Evolutionary conservation across 1,140 invertebrate species (phyloP), one percentile per base, ranked within the genome.

Genomic region (Epicauta chinensis): DNA sequence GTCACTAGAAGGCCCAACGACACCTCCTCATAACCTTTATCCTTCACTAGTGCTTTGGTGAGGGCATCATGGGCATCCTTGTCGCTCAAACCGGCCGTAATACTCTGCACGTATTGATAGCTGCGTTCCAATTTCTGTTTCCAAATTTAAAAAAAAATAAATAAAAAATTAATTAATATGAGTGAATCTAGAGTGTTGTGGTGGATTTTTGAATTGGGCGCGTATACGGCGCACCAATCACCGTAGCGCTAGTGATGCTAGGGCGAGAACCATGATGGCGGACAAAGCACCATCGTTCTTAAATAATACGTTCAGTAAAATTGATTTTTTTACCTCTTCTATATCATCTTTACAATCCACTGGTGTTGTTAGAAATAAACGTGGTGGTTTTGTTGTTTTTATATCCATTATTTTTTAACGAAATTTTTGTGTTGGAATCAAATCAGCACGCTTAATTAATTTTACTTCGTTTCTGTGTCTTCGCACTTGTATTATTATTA

Each of bases 21-120:
- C 37, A 97, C 84, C 68, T 97, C 93, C 73, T 97, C 93, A 70
- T 91, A 87, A 58, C 83, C 86, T 64, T 85, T 84, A 51, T 92
- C 89, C 69, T 94, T 93, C 64, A 86, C 87, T 39, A 92, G 84
- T 30, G 88, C 83, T 73, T 85, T 90, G 66, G 89, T 93, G 9
- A 97, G 75, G 9, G 84, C 85, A 73, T 97, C 93, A 67, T 96
- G 91, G 53, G 87, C 83, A 74, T 97, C 93, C 69, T 95, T 92
- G 68, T 97, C 93, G 50, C 89, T 92, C 51, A 92, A 77, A 48
- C 89, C 90, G 47, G 81, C 75, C 16, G 85, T 83, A 54, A 95
- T 72, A 60, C 78, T 81, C 70, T 87, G 85, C 44, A 96, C 75
- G 61, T 77, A 80, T 53, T 73, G 73, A 71, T 88, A 89, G 61